Base-by-base conservation (phyloP, 2,113 vertebrate genomes). In the Gyps fulvus region DNA sequence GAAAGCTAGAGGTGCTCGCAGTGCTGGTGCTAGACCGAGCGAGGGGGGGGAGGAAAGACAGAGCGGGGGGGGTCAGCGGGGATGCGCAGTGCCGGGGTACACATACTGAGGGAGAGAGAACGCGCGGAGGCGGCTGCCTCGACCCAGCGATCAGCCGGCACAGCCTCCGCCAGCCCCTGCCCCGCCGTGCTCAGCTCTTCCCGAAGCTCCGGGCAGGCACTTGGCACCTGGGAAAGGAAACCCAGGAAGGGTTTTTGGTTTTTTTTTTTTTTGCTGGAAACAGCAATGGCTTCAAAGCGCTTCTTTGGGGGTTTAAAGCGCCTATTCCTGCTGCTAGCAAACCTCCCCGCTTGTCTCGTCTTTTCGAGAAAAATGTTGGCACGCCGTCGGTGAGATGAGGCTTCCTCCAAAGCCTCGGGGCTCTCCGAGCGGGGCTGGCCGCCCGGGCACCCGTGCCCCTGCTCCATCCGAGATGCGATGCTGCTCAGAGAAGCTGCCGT, bases 51-150 rank as follows among this genome's bases (percentile, higher is more conserved):
- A 31, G 52, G 72, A 21, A 36, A 7, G 36, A 5, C 2, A 0
- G 57, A 67, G 67, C 47, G 34, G 57, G 4, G 57, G 25, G 21
- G 16, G 8, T 32, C 10, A 4, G 26, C 3, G 23, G 55, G 65
- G 58, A 36, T 13, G 65, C 8, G 3, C 7, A 3, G 47, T 12
- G 52, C 73, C 72, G 23, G 59, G 23, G 23, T 5, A 6, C 20
- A 4, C 1, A 0, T n/a, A 8, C 22, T 5, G 55, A 61, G 63
- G 52, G 54, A 20, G 5, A 36, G 63, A 20, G 8, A 40, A 55
- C 0, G 0, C 26, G 20, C 7, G 5, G 25, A 16, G 31, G 38
- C 1, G 6, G 17, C 55, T 7, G 22, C 65, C 38, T 29, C 1
- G 1, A 9, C 18, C 27, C 57, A 5, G 55, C 32, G 0, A 36